phyloP scores from a whole-genome alignment of 2,797 vertebrate genomes.

The Coranthus polyacanthus region DNA sequence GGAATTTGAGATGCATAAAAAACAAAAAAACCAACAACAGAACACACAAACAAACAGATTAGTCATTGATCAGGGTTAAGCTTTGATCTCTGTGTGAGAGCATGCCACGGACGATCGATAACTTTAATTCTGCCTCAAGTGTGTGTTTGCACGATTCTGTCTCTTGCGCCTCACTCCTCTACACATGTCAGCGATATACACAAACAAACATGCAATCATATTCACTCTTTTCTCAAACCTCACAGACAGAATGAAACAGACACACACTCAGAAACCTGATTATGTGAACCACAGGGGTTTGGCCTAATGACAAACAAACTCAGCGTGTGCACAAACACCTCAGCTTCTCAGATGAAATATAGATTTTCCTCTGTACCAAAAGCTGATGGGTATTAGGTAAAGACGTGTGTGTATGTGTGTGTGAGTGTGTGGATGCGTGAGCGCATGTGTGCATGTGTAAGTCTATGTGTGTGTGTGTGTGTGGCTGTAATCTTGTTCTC shows the following conservation, averaged over 20 bases:
- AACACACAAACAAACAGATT: constrained; percentile 71
- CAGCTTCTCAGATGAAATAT: constrained; percentile 82
- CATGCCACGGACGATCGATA: constrained; percentile 78
- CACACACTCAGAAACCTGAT: constrained; percentile 73
- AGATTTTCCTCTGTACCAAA: constrained; percentile 79
- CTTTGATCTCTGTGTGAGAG: constrained; percentile 74
- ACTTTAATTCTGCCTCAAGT: constrained; percentile 78
- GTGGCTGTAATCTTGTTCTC: constrained; percentile 58
- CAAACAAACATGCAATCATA: constrained; percentile 35
- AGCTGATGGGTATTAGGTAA: constrained; percentile 76
- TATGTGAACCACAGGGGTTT: constrained; percentile 79
- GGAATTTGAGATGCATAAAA: constrained; percentile 59
- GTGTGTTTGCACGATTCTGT: constrained; percentile 77
- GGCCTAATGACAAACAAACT: constrained; percentile 83
- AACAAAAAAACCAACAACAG: background rate
- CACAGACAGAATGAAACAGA: constrained; percentile 47
- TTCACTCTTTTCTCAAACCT: constrained; percentile 43
- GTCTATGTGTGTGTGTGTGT: constrained; percentile 17
- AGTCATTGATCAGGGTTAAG: constrained; percentile 78
- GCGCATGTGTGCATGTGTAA: constrained; percentile 23
- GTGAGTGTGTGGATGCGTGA: constrained; percentile 34
- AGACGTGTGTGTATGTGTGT: constrained; percentile 39
- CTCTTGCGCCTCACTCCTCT: constrained; percentile 37
- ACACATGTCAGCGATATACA: constrained; percentile 34
- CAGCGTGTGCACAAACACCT: constrained; percentile 79